These are phyloP conservation scores for Conus betulinus DNA, from an alignment of 1,140 invertebrate genomes.

Conservation along the genomic window DNA sequence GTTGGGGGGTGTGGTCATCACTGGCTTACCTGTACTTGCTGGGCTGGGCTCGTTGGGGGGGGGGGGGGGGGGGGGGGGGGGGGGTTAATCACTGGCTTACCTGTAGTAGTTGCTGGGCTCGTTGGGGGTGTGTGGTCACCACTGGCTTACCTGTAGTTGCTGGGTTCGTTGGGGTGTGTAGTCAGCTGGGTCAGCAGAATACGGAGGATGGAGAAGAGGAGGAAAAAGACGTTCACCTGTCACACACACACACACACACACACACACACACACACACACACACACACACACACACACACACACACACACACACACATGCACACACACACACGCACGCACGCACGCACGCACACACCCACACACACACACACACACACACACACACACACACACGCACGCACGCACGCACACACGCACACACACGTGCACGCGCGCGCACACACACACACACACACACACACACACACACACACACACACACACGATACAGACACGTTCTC, in stretches of 20 bases:
- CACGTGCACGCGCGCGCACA: neutral
- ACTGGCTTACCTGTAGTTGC: conserved; percentile 78
- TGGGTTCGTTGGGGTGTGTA: conserved; percentile 77
- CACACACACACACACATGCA: neutral
- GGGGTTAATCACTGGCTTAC: too few species aligned
- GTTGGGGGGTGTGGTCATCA: conserved; percentile 76
- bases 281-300: neutral
- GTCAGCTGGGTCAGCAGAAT: conserved; percentile 78
- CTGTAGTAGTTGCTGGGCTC: too few species aligned
- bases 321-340: neutral
- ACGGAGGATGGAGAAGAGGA: conserved; percentile 77
- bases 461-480: too few species aligned
- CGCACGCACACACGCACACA: too few species aligned
- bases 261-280: conserved; percentile 23
- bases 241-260: conserved; percentile 35
- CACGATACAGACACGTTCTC: too few species aligned
- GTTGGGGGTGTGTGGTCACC: neutral
- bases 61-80: too few species aligned
- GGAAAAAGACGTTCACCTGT: conserved; percentile 77
- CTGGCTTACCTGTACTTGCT: too few species aligned
- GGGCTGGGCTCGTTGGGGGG: conserved; percentile 77
- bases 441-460: neutral
- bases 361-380: too few species aligned
- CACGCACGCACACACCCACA: neutral
- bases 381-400: neutral